Conservation (phyloP, 2,113 vertebrate species). For the Microtus ochrogaster region DNA sequence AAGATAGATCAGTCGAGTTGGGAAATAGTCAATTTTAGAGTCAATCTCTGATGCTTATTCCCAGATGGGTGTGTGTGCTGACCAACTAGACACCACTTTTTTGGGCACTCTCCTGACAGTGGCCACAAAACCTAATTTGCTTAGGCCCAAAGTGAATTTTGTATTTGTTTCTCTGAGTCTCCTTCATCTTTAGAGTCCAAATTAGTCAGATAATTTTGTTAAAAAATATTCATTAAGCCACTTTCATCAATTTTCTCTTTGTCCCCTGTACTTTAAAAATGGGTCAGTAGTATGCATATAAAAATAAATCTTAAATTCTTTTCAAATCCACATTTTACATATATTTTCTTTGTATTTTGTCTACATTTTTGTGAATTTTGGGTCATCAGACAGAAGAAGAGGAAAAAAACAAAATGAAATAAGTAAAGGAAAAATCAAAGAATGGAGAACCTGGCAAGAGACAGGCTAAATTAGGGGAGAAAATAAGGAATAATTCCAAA, state of each 20-base stretch:
- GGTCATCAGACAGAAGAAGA: conserved; percentile 14
- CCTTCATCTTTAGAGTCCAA: neutral
- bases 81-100: neutral
- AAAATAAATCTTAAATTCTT: conserved; percentile 28
- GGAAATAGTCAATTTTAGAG: neutral
- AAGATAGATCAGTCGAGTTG: neutral
- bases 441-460: conserved; percentile 40
- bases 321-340: neutral
- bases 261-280: neutral
- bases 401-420: conserved; percentile 41
- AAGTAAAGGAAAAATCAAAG: conserved; percentile 17
- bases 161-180: conserved; percentile 28
- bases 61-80: neutral
- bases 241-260: conserved; percentile 6
- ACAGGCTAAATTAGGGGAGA: conserved; percentile 1
- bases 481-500: conserved; percentile 41
- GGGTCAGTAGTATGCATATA: conserved; percentile 14
- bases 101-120: conserved; percentile 42
- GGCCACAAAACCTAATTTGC: neutral
- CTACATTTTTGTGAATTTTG: conserved; percentile 13
- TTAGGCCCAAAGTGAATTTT: conserved; percentile 42
- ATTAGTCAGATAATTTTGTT: conserved; percentile 40
- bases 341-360: neutral
- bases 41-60: neutral
- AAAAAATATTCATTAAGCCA: conserved; percentile 20